Evolutionary conservation across 2,797 vertebrate species (phyloP), one percentile per base, ranked within the genome.

Genomic region (Zalophus californianus): DNA sequence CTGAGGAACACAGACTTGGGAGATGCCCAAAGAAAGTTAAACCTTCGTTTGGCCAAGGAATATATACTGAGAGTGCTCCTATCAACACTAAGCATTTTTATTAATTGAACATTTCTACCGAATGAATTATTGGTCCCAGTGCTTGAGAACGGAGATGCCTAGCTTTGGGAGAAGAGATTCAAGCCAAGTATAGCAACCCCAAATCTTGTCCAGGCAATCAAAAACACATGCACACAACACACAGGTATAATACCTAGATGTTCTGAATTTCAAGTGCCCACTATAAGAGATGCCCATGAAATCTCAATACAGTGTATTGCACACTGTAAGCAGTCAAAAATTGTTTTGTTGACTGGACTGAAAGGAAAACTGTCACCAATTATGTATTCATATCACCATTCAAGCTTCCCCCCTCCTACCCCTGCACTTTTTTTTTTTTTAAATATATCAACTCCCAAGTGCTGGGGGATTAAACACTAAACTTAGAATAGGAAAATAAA

Each of bases 401-500:
- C 44, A 92, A 88, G 18, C 35, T 79, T 87, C 52, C 14, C 16
- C 5, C 9, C 3, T 88, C 18, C 21, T 16, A n/a, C 10, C 6
- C 10, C 35, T 32, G 27, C 23, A 84, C 25, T 38, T 66, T 66
- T 52, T 86, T 88, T 68, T 50, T 73, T 56, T 86, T 82, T 21
- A 29, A 91, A 85, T 25, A 50, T 25, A 93, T 32, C 48, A 87
- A 68, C 70, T 87, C 15, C 88, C 77, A 94, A 66, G 23, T 83
- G 25, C 62, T 32, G 4, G 38, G 70, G n/a, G 54, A n/a, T 70
- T 91, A 38, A 88, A 90, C 20, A 96, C 20, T 56, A 96, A 96
- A 96, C 44, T 27, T 88, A n/a, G 14, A 96, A 77, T 8, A 95
- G 56, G 62, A 94, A 97, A 95, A 96, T 68, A 86, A 86, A 84